Conservation (phyloP, 1,140 invertebrate species). For the Octopus sinensis region DNA sequence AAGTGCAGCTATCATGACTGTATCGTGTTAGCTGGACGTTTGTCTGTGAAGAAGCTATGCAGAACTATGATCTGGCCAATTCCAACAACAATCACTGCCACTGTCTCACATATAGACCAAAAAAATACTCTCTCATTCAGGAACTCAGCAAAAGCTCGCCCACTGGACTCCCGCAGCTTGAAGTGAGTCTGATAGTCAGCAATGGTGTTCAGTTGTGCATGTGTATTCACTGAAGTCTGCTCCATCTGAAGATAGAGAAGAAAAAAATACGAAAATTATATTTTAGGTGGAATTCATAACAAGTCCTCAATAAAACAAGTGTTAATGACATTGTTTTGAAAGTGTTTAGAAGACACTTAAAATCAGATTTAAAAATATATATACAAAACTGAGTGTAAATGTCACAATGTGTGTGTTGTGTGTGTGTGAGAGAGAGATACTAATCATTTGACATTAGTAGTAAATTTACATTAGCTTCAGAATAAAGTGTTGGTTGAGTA, state of each 20-base stretch:
- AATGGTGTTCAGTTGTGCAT: conserved; percentile 81
- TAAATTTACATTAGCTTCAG: too few relatives aligned
- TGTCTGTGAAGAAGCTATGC: conserved; percentile 92
- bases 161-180: conserved; percentile 86
- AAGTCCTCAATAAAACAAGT: too few relatives aligned
- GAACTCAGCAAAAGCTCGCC: conserved; percentile 90
- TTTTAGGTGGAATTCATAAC: too few relatives aligned
- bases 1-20: conserved; percentile 2
- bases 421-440: too few relatives aligned
- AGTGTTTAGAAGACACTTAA: too few relatives aligned
- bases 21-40: conserved; percentile 40
- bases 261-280: not conserved
- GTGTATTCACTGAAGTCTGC: conserved; percentile 80
- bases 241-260: conserved; percentile 73
- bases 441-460: too few relatives aligned
- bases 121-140: conserved; percentile 87
- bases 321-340: too few relatives aligned
- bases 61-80: conserved; percentile 87
- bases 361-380: too few relatives aligned
- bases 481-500: too few relatives aligned
- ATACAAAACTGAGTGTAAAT: too few relatives aligned
- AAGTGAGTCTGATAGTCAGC: conserved; percentile 96
- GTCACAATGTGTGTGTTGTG: too few relatives aligned
- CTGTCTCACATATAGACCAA: conserved; percentile 88
- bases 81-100: conserved; percentile 78